Evolutionary conservation across 2,797 vertebrate genomes (phyloP).

Genomic region (Spheniscus humboldti): DNA sequence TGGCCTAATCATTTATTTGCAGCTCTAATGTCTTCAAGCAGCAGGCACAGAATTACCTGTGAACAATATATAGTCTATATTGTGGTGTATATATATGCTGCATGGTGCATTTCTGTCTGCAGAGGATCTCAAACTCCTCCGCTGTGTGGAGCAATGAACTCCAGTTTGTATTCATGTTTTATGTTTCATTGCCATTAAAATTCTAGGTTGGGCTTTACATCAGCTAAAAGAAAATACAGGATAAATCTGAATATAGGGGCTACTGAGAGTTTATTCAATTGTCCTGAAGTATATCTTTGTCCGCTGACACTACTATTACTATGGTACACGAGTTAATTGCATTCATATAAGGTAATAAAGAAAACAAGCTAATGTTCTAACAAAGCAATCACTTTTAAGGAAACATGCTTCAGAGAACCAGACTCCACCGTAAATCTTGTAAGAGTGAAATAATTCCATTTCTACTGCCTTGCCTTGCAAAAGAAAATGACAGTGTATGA

Average conservation of each 20-base stretch:
- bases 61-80: neutral
- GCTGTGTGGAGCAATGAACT: neutral
- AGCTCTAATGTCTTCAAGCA: neutral
- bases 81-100: neutral
- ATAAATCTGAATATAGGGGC: neutral
- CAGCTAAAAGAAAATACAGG: neutral
- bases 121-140: neutral
- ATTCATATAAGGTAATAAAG: neutral
- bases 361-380: neutral
- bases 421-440: neutral
- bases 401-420: neutral
- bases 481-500: neutral
- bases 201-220: neutral
- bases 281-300: neutral
- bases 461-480: neutral
- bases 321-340: neutral
- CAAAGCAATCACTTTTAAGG: neutral
- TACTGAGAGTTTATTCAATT: neutral
- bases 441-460: neutral
- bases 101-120: neutral
- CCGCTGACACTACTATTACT: neutral
- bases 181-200: neutral
- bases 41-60: neutral
- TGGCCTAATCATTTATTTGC: neutral
- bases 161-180: neutral